Evolutionary conservation across 2,113 vertebrate genomes (phyloP).

Genomic region (Glaucomys volans): DNA sequence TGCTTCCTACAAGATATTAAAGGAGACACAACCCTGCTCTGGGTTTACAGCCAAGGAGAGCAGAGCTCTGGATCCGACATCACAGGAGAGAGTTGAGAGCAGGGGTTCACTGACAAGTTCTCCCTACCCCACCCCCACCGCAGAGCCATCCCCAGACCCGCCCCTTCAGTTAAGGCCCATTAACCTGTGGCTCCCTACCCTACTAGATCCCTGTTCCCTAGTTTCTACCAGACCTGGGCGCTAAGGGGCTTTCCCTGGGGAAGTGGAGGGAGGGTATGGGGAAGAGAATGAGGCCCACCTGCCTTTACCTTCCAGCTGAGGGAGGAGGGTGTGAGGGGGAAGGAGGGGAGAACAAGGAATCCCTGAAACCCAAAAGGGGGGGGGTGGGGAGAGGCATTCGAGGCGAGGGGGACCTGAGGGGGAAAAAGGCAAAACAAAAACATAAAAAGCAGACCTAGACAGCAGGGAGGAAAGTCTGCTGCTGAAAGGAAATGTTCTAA

Average conservation of each 20-base stretch:
- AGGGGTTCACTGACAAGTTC: neutral
- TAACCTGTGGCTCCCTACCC: neutral
- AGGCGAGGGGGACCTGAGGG: conserved; percentile 7
- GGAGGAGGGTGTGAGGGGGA: neutral
- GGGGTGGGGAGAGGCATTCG: neutral
- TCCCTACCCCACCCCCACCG: neutral
- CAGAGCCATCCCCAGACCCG: neutral
- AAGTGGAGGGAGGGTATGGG: rapidly evolving
- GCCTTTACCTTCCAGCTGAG: neutral
- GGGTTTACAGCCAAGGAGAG: conserved; percentile 66
- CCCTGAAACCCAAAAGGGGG: conserved; percentile 38
- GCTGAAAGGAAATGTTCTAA: neutral
- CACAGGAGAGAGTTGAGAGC: neutral
- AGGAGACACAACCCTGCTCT: conserved; percentile 68
- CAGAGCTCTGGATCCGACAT: conserved; percentile 41
- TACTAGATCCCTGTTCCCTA: too few relatives aligned
- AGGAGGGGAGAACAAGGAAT: neutral
- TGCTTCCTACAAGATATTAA: conserved; percentile 74
- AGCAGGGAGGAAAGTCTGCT: too few relatives aligned
- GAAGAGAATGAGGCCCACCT: neutral
- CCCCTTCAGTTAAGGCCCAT: neutral
- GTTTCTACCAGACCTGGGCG: neutral
- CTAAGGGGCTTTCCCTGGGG: neutral
- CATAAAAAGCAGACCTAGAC: too few relatives aligned
- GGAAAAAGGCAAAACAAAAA: neutral